phyloP scores from a whole-genome alignment of 2,888 invertebrate species.

The Drosophila ezoana region DNA sequence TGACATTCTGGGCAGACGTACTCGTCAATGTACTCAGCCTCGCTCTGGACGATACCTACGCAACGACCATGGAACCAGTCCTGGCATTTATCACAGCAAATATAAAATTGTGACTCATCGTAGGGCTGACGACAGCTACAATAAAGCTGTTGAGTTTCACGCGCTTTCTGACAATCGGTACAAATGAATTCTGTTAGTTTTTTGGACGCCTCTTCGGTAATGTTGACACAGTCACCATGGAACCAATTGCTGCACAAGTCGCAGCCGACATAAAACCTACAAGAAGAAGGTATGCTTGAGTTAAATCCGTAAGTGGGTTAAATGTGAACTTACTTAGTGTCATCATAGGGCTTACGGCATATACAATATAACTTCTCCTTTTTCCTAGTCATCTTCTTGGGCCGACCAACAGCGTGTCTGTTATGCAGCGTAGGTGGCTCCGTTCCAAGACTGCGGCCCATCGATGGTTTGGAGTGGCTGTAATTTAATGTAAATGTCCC shows the following conservation, averaged over 20 bases:
- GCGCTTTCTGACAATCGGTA: conserved; percentile 93
- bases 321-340: conserved; percentile 89
- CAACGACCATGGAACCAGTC: conserved; percentile 99
- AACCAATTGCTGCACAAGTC: conserved; percentile 99
- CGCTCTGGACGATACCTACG: conserved; percentile 96
- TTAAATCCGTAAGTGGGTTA: not conserved
- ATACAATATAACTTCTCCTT: conserved; percentile 95
- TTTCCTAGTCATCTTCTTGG: conserved; percentile 84
- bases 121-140: conserved; percentile 98
- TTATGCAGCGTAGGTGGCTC: conserved; percentile 45
- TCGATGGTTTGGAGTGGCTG: conserved; percentile 31
- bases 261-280: conserved; percentile 98
- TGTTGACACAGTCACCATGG: conserved; percentile 98
- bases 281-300: conserved; percentile 29
- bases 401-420: conserved; percentile 53
- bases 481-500: not conserved
- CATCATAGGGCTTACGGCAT: conserved; percentile 97
- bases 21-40: conserved; percentile 97
- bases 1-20: conserved; percentile 99
- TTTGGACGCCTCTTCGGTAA: conserved; percentile 96
- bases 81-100: conserved; percentile 99
- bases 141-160: conserved; percentile 96
- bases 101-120: conserved; percentile 99
- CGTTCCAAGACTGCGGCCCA: conserved; percentile 25
- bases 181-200: conserved; percentile 96